Evolutionary conservation across 64 coral and sea anemone genomes (phyloP), one percentile per base, ranked within the genome.

Genomic region (Porites australiensis): DNA sequence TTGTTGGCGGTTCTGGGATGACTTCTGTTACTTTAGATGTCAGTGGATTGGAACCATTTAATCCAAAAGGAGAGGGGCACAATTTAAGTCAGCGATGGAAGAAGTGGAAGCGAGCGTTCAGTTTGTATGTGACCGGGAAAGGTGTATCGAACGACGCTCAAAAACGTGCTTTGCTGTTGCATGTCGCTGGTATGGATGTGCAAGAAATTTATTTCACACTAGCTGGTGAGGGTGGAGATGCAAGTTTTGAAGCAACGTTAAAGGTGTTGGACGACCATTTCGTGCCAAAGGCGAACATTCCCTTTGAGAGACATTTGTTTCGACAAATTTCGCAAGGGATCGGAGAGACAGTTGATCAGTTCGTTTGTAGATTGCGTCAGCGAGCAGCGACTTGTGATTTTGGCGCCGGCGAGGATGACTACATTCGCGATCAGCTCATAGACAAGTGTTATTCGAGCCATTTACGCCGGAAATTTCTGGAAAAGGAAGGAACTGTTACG

Each of bases 241-340:
- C 44, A 3, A 74, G 16, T 79, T 53, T 79, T 12, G 2, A 58
- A 23, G 77, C 19, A 19, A 79, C 77, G 21, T 15, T 79, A n/a
- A 55, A 79, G 8, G n/a, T 92, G 8, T 47, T 92, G 50, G 90
- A 86, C 52, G 59, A 74, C 53, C 69, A 79, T 68, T 92, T 92
- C 23, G 52, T 60, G 11, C 72, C 55, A 2, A 61, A 85, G 13
- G 53, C 63, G 15, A 92, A 69, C 22, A 0, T 86, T 47, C 82
- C 82, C 2, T 92, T 92, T 47, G 71, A 87, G 54, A 87, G 72
- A 44, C 58, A 87, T 78, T 70, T 64, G 82, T 87, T 92, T 86
- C 12, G 69, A 48, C 70, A 77, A 59, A 92, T 92, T 70, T 12
- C 19, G 8, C 72, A 77, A 46, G 70, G 49, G 22, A 64, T 15